Percentiles rank a stretch among this genome's conserved stretches.
Evolutionary conservation across 2,797 vertebrate species (phyloP).

Genomic region (Pseudomugil gertrudae): DNA sequence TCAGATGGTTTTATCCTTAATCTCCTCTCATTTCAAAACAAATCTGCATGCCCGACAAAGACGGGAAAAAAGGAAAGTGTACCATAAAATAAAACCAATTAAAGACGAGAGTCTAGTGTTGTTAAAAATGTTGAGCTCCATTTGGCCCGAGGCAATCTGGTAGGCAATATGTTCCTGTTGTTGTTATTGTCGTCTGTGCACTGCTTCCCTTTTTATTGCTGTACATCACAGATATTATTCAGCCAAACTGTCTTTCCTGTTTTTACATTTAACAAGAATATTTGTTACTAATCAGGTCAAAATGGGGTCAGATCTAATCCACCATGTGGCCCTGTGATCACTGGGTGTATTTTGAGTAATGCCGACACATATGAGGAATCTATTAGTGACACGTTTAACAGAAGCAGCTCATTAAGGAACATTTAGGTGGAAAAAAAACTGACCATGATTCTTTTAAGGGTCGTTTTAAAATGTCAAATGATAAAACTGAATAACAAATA

Average conservation of each 20-base stretch:
- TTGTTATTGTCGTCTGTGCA: conserved; percentile 21
- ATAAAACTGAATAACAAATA: no score
- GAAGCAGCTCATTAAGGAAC: conserved; percentile 5
- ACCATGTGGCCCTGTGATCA: conserved; percentile 16
- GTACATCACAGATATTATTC: neutral
- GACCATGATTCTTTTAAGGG: no score
- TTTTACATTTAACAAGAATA: conserved; percentile 31
- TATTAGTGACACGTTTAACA: conserved; percentile 22
- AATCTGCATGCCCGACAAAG: neutral
- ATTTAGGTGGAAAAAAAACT: neutral
- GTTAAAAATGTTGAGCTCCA: conserved; percentile 30
- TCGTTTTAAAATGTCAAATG: no score
- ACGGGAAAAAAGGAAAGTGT: neutral
- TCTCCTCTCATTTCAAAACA: neutral
- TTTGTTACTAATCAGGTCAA: conserved; percentile 25
- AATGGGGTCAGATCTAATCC: conserved; percentile 42
- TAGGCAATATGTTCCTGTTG: conserved; percentile 64
- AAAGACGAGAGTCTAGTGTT: neutral
- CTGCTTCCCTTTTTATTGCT: neutral
- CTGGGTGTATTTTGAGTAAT: conserved; percentile 10
- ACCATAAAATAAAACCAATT: neutral
- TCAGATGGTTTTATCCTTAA: neutral
- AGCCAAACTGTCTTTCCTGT: neutral
- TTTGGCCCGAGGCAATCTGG: conserved; percentile 63
- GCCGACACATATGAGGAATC: neutral